Evolutionary conservation across 2,888 invertebrate genomes (phyloP).

Genomic region (Microchrysa polita): DNA sequence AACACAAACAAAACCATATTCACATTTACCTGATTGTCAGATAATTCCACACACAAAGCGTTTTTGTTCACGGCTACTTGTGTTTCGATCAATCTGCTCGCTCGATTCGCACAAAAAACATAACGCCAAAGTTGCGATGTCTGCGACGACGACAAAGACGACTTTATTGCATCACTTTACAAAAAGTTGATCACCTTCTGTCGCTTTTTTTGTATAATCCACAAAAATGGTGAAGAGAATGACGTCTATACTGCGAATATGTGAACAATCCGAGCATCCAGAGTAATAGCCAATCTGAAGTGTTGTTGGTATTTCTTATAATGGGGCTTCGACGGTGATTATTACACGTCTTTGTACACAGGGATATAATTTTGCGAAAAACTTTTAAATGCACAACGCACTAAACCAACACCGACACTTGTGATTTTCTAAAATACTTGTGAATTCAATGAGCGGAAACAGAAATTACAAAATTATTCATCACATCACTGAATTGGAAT

Average conservation of each 20-base stretch:
- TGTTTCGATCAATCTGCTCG: constrained; percentile 1
- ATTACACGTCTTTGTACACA: neutral
- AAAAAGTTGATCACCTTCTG: constrained; percentile 49
- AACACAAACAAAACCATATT: constrained; percentile 2
- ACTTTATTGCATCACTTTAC: constrained; percentile 28
- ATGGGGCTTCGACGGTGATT: neutral
- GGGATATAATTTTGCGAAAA: neutral
- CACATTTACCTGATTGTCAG: constrained; percentile 35
- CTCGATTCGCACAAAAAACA: neutral
- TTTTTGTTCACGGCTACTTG: neutral
- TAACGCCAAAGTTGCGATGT: neutral
- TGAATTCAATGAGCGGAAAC: constrained; percentile 5
- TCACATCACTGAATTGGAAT: constrained; percentile 31
- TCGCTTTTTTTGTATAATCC: constrained; percentile 37
- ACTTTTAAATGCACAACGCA: neutral
- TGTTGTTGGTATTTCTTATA: constrained; percentile 19
- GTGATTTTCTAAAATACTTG: neutral
- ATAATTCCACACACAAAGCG: constrained; percentile 29
- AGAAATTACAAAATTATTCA: constrained; percentile 16
- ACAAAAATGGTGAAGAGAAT: constrained; percentile 45
- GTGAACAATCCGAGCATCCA: neutral
- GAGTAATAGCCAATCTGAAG: constrained; percentile 11
- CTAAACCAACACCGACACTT: neutral
- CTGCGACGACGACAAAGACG: neutral
- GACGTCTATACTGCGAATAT: constrained; percentile 29